phyloP scores from a whole-genome alignment of 2,888 invertebrate genomes.

The Xanthia icteritia region DNA sequence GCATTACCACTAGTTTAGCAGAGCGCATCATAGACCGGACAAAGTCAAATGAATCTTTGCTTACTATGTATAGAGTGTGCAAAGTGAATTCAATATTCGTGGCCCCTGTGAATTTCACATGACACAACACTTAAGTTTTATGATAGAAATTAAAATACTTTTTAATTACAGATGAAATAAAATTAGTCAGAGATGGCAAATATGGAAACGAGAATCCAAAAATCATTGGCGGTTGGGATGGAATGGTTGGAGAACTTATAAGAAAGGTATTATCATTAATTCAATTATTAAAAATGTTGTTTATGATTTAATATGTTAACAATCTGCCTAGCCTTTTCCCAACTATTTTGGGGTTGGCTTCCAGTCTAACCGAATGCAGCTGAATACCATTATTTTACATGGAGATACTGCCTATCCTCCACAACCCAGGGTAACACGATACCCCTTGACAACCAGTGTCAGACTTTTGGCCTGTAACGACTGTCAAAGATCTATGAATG shows the following conservation, averaged over 20 bases:
- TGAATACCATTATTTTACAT: too few species aligned
- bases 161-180: constrained; percentile 93
- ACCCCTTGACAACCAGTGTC: too few species aligned
- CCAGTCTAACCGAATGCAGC: too few species aligned
- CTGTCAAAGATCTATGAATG: too few species aligned
- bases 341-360: too few species aligned
- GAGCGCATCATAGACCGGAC: background rate
- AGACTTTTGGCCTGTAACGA: too few species aligned
- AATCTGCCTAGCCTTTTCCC: too few species aligned
- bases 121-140: background rate
- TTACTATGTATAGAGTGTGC: background rate
- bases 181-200: constrained; percentile 95
- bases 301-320: background rate
- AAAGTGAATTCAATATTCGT: background rate
- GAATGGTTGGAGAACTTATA: constrained; percentile 97
- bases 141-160: background rate
- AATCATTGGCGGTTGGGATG: constrained; percentile 96
- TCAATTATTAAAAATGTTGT: background rate
- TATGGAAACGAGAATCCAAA: constrained; percentile 96
- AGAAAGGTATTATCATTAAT: constrained; percentile 92
- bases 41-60: constrained; percentile 7
- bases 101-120: too few species aligned
- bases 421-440: too few species aligned
- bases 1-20: background rate
- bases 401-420: too few species aligned